Evolutionary conservation across 2,113 vertebrate genomes (phyloP).

Genomic region (Indicator indicator): DNA sequence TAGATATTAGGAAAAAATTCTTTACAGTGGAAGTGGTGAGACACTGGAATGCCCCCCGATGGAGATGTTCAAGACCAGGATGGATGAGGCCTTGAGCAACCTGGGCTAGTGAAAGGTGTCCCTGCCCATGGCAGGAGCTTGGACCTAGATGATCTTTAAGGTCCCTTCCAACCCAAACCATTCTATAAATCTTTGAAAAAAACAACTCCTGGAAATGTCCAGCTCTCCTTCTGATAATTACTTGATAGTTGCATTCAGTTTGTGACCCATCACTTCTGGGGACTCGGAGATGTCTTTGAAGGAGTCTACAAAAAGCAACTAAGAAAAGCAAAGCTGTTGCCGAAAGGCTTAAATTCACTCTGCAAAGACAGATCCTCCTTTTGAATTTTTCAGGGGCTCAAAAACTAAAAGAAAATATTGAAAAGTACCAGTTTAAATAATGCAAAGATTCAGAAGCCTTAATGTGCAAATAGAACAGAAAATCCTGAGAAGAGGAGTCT

Average conservation of each 20-base stretch:
- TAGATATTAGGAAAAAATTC: too few relatives aligned
- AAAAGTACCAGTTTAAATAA: slow-evolving; percentile 24
- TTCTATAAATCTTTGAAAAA: too few relatives aligned
- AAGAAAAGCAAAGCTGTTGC: neutral
- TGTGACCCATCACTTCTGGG: neutral
- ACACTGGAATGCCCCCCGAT: too few relatives aligned
- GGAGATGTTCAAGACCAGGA: too few relatives aligned
- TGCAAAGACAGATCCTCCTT: neutral
- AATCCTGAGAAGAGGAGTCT: neutral
- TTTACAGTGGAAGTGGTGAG: too few relatives aligned
- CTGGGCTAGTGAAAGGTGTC: too few relatives aligned
- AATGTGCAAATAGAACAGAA: slow-evolving; percentile 7
- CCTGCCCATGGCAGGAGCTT: too few relatives aligned
- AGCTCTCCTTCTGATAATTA: neutral
- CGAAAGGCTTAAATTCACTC: neutral
- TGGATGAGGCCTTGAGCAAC: too few relatives aligned
- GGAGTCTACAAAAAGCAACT: neutral
- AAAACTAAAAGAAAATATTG: slow-evolving; percentile 23
- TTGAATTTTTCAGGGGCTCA: neutral
- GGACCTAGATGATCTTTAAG: too few relatives aligned
- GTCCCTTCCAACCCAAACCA: too few relatives aligned
- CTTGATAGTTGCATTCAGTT: neutral
- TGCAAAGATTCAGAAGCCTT: neutral
- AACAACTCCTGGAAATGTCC: neutral
- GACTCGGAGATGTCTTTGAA: neutral